phyloP scores from a whole-genome alignment of 1,140 invertebrate species.

The Pteromalus puparum region DNA sequence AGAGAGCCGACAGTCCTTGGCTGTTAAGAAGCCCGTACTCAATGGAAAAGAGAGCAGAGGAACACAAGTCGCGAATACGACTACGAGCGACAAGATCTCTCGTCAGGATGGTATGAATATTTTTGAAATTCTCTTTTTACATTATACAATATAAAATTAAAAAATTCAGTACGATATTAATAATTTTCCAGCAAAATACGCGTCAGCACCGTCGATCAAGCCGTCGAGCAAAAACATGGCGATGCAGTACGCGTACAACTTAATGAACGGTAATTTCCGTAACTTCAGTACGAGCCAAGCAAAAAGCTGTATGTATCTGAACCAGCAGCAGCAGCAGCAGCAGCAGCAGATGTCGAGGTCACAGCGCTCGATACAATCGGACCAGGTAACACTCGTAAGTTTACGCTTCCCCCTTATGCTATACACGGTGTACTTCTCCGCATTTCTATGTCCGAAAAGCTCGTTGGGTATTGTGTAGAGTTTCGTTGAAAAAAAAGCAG shows the following conservation, averaged over 20 bases:
- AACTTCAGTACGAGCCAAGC: slow-evolving; percentile 59
- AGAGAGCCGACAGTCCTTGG: not conserved
- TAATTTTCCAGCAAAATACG: slow-evolving; percentile 24
- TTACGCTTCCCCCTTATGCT: not conserved
- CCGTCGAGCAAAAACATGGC: slow-evolving; percentile 52
- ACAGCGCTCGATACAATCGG: slow-evolving; percentile 65
- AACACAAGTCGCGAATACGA: slow-evolving; percentile 18
- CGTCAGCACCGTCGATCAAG: not conserved
- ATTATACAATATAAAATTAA: too few relatives aligned
- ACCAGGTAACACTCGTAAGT: slow-evolving; percentile 29
- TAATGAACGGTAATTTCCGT: slow-evolving; percentile 60
- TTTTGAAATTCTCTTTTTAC: not conserved
- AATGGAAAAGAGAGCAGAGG: slow-evolving; percentile 37
- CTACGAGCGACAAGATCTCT: slow-evolving; percentile 17
- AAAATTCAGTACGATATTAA: not conserved
- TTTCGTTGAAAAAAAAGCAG: too few relatives aligned
- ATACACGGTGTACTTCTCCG: not conserved
- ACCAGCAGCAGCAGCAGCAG: slow-evolving; percentile 59
- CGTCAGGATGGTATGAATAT: slow-evolving; percentile 46
- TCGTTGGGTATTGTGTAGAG: too few relatives aligned
- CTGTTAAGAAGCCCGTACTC: not conserved
- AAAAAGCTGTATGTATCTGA: slow-evolving; percentile 69
- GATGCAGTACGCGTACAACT: slow-evolving; percentile 64
- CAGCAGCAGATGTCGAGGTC: slow-evolving; percentile 61
- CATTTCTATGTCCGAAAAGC: not conserved